Base-by-base conservation (phyloP, 2,888 invertebrate species). In the Himalopsyche tibetana region DNA sequence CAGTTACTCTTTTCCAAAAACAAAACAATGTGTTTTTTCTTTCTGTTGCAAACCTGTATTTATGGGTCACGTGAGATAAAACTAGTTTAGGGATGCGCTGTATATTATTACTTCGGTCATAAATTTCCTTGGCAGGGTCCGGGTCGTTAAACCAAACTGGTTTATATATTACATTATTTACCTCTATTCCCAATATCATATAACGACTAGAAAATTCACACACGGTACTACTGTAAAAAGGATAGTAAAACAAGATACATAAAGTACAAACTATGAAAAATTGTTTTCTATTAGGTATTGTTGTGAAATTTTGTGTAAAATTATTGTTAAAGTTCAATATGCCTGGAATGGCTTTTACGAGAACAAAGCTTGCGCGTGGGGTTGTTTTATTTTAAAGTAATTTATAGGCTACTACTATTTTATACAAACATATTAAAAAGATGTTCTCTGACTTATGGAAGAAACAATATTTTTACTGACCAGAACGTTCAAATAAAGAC, bases 311-410 rank as follows among this genome's bases (percentile, higher is more conserved):
- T 63, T 63, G 28, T 28, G 9, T 63, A 63, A 63, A 63, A 63
- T 28, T 63, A 63, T 63, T 63, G 28, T 63, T 19, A 63, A 63
- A 63, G 63, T 63, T 63, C 63, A 63, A 63, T 63, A 63, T 28
- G 63, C 19, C 28, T 11, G 63, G 63, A 19, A 63, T 15, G 11
- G 63, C 28, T 63, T 19, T 9, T 19, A 63, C 19, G 19, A 11
- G 51, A 1, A 51, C 51, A 63, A 63, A 63, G 63, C 19, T 63
- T 63, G 63, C 28, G 8, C 28, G 11, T 63, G 19, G 3, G 11
- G 63, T 63, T 28, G 63, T 63, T 63, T 63, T 63, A 63, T 63
- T 63, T 63, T 63, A 63, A 63, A 63, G 63, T 63, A 19, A 19
- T 63, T 63, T 63, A 19, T 63, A 8, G 19, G 63, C 1, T 19